Evolutionary conservation across 1,140 invertebrate species (phyloP), one percentile per base, ranked within the genome.

Genomic region (Brachionus angularis): DNA sequence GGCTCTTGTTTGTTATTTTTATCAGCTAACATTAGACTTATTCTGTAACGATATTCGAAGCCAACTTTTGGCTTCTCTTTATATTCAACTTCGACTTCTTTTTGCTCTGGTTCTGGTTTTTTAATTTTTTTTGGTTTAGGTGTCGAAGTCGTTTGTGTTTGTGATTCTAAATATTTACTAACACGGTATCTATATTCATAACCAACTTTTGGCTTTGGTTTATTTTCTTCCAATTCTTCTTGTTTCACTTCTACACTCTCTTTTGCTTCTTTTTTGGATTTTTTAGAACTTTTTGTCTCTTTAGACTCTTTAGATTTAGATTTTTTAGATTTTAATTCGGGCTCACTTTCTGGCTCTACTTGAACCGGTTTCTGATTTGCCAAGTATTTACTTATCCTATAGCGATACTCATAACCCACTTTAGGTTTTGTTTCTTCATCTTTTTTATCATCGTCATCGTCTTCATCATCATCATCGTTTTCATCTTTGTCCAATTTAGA

Each of bases 61-160:
- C 58, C 70, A 55, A 71, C 70, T 44, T 58, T 71, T 21, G 70
- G 70, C 21, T 71, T 71, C 10, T 42, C 39, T 10, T 42, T 16
- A 10, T 42, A n/a, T n/a, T n/a, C n/a, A n/a, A n/a, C n/a, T n/a
- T n/a, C n/a, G n/a, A n/a, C n/a, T n/a, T n/a, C n/a, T n/a, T n/a
- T n/a, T n/a, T n/a, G n/a, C n/a, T n/a, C n/a, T n/a, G n/a, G n/a
- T n/a, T n/a, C n/a, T n/a, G n/a, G n/a, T n/a, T n/a, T n/a, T n/a
- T n/a, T n/a, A n/a, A n/a, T n/a, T n/a, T n/a, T n/a, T n/a, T n/a
- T n/a, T n/a, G n/a, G n/a, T n/a, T n/a, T n/a, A n/a, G n/a, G n/a
- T n/a, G n/a, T n/a, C n/a, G n/a, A n/a, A n/a, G n/a, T n/a, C n/a
- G n/a, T n/a, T n/a, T n/a, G n/a, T n/a, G 39, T 16, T 50, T 49